Base-by-base conservation (phyloP, 2,888 invertebrate species). In the Spodoptera exigua region DNA sequence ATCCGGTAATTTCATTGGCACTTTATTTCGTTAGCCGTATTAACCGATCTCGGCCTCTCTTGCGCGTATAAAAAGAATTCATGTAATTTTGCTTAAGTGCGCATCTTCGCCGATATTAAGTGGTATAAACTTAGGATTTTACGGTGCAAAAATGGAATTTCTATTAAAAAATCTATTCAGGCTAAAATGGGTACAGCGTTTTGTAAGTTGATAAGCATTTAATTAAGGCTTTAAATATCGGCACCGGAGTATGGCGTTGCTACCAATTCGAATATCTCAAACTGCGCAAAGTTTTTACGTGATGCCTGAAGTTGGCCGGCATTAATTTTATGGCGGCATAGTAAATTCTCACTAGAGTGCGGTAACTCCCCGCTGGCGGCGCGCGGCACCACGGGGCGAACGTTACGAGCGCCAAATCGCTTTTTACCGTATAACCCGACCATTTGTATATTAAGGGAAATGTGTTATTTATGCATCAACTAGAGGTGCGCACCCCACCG, bases 381-480 rank as follows among this genome's bases (percentile, higher is more conserved):
- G 64, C 60, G 56, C 73, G 84, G 76, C 79, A 76, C 87, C 91
- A 85, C 80, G 89, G 83, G 83, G 89, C 63, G 89, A 73, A 63
- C 72, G 59, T 68, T 77, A 76, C 71, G 77, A 83, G 81, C 86
- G 79, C 84, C 82, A 85, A 87, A 89, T 85, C 79, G 81, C 77
- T 89, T 91, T 90, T 89, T 89, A 88, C 86, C 82, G 79, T 80
- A 85, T 81, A 86, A 84, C 83, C 82, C 81, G 78, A 80, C 81
- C 84, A 83, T 87, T 86, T 79, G 80, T 85, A 86, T 84, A 88
- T 85, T 83, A 87, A 80, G 80, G 86, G 78, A 89, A 87, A 88
- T 83, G 76, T 82, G 86, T 88, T 90, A 88, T 89, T 90, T 90
- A 90, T 92, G 85, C 88, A 88, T 88, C 88, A 84, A 82, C 85